Evolutionary conservation across 2,113 vertebrate species (phyloP).

Genomic region (Tetrao urogallus): DNA sequence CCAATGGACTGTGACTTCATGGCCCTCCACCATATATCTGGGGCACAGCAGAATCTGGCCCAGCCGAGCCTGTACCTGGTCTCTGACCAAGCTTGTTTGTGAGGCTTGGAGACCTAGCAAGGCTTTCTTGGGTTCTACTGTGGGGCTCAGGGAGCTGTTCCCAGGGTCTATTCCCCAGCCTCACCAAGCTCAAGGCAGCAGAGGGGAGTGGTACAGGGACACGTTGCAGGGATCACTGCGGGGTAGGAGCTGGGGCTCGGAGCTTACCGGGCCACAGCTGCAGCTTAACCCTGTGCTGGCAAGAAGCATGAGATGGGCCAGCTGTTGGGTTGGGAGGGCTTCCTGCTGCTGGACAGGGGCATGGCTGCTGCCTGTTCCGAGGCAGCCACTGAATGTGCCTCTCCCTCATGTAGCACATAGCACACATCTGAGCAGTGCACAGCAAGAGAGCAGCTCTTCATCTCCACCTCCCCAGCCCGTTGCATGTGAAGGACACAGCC

Average conservation of each 20-base stretch:
- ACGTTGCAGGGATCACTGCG: too few relatives aligned
- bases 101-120: neutral
- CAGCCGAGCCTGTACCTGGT: neutral
- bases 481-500: neutral
- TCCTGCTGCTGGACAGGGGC: too few relatives aligned
- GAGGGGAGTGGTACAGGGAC: neutral
- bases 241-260: too few relatives aligned
- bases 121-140: neutral
- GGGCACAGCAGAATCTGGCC: neutral
- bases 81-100: neutral
- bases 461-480: neutral
- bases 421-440: neutral
- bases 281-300: too few relatives aligned
- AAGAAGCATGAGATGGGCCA: too few relatives aligned
- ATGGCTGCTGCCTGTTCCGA: too few relatives aligned
- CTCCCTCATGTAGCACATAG: neutral
- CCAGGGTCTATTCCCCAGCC: neutral
- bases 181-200: neutral
- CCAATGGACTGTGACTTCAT: neutral
- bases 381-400: neutral
- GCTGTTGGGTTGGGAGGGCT: too few relatives aligned
- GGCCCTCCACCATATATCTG: too few relatives aligned
- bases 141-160: neutral
- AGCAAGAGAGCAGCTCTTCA: neutral
- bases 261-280: too few relatives aligned